phyloP scores from a whole-genome alignment of 2,888 invertebrate species.

The Tillus elongatus region DNA sequence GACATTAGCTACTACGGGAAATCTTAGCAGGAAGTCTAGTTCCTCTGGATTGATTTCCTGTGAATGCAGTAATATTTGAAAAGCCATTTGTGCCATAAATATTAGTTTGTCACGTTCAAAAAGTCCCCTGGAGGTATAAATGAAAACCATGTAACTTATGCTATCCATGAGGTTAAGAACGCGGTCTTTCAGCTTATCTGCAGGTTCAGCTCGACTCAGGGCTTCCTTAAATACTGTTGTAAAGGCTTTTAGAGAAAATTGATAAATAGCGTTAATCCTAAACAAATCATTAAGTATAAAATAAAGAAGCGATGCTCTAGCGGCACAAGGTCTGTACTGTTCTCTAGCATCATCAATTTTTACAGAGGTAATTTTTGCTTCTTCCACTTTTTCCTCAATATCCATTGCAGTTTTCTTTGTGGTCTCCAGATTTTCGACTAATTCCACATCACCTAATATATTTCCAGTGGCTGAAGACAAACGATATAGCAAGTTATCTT shows the following conservation, averaged over 20 bases:
- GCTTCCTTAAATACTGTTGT: slow-evolving; percentile 85
- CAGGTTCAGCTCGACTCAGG: slow-evolving; percentile 56
- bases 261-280: slow-evolving; percentile 91
- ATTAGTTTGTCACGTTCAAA: slow-evolving; percentile 89
- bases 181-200: slow-evolving; percentile 61
- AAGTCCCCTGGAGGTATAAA: slow-evolving; percentile 81
- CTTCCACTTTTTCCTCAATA: slow-evolving; percentile 76
- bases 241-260: slow-evolving; percentile 91
- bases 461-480: slow-evolving; percentile 86
- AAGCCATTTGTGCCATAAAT: slow-evolving; percentile 76
- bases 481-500: slow-evolving; percentile 80
- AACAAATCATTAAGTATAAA: slow-evolving; percentile 87
- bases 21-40: slow-evolving; percentile 79
- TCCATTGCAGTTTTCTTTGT: slow-evolving; percentile 90
- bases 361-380: slow-evolving; percentile 75
- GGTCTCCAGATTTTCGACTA: slow-evolving; percentile 86
- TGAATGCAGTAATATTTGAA: slow-evolving; percentile 52
- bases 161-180: slow-evolving; percentile 74
- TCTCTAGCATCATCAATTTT: slow-evolving; percentile 89
- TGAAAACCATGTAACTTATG: slow-evolving; percentile 77
- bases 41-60: slow-evolving; percentile 66
- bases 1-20: slow-evolving; percentile 66
- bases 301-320: slow-evolving; percentile 80
- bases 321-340: slow-evolving; percentile 75
- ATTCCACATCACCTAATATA: slow-evolving; percentile 79